Base-by-base conservation (phyloP, 2,888 invertebrate species). In the Meiosimyza decipiens region DNA sequence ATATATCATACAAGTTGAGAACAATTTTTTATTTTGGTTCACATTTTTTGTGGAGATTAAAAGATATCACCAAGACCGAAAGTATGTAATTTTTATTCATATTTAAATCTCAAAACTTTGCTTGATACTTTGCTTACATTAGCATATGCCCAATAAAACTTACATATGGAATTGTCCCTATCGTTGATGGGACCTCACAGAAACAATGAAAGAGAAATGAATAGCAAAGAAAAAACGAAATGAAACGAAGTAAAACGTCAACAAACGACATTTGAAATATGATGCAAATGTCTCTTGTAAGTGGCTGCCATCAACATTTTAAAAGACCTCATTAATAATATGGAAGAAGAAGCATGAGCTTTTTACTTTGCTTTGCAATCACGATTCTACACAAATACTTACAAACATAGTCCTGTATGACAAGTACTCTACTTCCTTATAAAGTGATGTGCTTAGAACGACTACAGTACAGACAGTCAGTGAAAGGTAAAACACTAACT, bases 231-330 rank as follows among this genome's bases (percentile, higher is more conserved):
- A 9, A 40, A 40, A 40, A 40, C 40, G 9, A 40, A 40, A 63
- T 50, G 63, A 51, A 64, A 70, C 62, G 47, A 70, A 63, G 63
- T 54, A 63, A 63, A 70, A 63, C 54, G 70, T 63, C 63, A 62
- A 63, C 70, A 70, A 70, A 18, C 70, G 70, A 59, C 84, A 83
- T 83, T 81, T 83, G 81, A 83, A 83, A 83, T 83, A 83, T 83
- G 81, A 81, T 84, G 82, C 82, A 82, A 83, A 84, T 84, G 82
- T 80, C 77, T 82, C 80, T 80, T 82, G 80, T 83, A 83, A 83
- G 83, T 83, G 84, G 77, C 81, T 84, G 71, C 76, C 75, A 74
- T 76, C 74, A 76, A 75, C 75, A 73, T 78, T 77, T 75, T 75
- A 74, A 75, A 74, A 74, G 75, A 73, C 75, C 76, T 76, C 75